Evolutionary conservation across 2,888 invertebrate species (phyloP), one percentile per base, ranked within the genome.

Genomic region (Dynastes maya): DNA sequence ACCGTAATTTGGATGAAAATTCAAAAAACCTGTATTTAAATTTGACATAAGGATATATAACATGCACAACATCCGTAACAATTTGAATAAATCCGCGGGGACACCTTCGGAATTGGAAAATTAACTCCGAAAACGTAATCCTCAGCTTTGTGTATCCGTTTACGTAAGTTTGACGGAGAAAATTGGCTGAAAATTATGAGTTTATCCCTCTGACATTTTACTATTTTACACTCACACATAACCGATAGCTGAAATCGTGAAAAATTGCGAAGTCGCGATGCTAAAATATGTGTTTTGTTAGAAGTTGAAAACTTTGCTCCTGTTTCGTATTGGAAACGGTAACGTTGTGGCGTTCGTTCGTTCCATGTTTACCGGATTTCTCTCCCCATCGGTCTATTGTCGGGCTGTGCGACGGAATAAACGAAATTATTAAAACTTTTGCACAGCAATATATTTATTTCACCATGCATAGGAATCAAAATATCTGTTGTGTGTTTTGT

Each of bases 271-370:
- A 64, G 37, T 53, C 53, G 55, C 67, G 37, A 45, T 29, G 68
- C 53, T 77, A 58, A 77, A 77, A 77, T 77, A 77, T 77, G 55
- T 53, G 68, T 68, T 68, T 53, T 68, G 76, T 55, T 67, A 22
- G 55, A 67, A 67, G 64, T 77, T 77, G 27, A 45, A 68, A 53
- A 65, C 76, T 65, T 68, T 77, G 22, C 76, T 77, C 37, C 76
- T 68, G 37, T 67, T 77, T 77, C 55, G 67, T 77, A 68, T 67
- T 55, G 76, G 65, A 51, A 53, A n/a, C n/a, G 55, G 67, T 13
- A 27, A 68, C 40, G 58, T 13, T 37, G 68, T 13, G 27, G 16
- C 40, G 76, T 55, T 53, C 67, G 68, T 22, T 13, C 22, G 67
- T 68, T 58, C 45, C 45, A 0, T 45, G 45, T 45, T 45, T 45